Percentiles rank a stretch among this genome's conserved stretches.
Conservation (phyloP, 2,888 invertebrate genomes). For the Augochlorella aurata region DNA sequence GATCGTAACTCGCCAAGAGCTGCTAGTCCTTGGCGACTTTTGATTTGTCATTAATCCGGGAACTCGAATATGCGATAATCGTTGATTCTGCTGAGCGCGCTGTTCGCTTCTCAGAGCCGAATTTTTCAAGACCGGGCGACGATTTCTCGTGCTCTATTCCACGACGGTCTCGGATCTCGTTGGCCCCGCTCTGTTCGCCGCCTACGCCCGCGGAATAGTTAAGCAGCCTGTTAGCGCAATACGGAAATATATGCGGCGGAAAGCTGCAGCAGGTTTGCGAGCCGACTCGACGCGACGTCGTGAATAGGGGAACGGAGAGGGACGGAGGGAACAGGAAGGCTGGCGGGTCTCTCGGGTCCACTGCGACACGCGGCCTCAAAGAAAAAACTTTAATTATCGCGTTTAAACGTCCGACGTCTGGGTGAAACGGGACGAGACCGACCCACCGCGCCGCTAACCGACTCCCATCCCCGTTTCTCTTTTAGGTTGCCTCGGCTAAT, state of each 20-base stretch:
- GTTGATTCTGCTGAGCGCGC: too few relatives aligned
- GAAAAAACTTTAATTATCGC: constrained; percentile 45
- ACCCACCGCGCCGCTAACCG: constrained; percentile 2
- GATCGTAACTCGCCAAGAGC: too few relatives aligned
- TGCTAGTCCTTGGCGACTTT: too few relatives aligned
- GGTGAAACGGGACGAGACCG: constrained; percentile 18
- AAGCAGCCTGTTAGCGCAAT: constrained; percentile 68
- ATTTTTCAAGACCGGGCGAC: too few relatives aligned
- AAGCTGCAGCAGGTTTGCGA: constrained; percentile 28
- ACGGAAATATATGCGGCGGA: constrained; percentile 52
- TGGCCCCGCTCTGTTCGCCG: constrained; percentile 14
- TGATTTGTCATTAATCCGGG: too few relatives aligned
- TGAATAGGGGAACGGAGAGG: neutral
- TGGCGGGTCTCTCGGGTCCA: constrained; percentile 15
- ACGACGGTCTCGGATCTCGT: neutral
- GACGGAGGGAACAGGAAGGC: too few relatives aligned
- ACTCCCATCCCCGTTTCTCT: constrained; percentile 24
- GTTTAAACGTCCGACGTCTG: constrained; percentile 31
- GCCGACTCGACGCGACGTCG: neutral
- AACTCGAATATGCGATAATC: too few relatives aligned
- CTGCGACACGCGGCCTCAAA: constrained; percentile 32
- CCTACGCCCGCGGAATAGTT: constrained; percentile 66
- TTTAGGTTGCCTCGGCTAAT: constrained; percentile 21
- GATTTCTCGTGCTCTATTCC: neutral
- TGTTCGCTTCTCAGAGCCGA: too few relatives aligned